Base-by-base conservation (phyloP, 2,888 invertebrate species). In the Drosophila monieri region DNA sequence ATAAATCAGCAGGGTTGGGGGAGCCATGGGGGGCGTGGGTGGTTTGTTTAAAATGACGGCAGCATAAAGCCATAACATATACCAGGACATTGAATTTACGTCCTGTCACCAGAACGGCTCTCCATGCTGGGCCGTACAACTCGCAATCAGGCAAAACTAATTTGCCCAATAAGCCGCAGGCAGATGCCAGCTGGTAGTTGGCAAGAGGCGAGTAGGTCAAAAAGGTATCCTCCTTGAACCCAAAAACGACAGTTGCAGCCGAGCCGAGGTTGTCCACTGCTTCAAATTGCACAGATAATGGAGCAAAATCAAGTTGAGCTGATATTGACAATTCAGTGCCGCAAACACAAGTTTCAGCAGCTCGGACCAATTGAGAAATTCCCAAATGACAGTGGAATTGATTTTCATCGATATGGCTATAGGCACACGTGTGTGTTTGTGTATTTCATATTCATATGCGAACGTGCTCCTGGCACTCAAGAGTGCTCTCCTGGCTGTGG, bases 371-470 rank as follows among this genome's bases (percentile, higher is more conserved):
- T 68, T 68, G 68, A 72, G 73, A 54, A 72, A 72, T 69, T 72
- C 64, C 68, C 68, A 62, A 72, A 72, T 66, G 70, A 67, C 68
- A 71, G 30, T 64, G 46, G 48, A 62, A 77, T 81, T 48, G 59
- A 76, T 62, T 67, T 73, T 47, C 70, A 79, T 79, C 71, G 61
- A 81, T 77, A 51, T 60, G 71, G 48, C 41, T 48, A 32, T 70
- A 39, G 30, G 8, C 51, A 27, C 41, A 32, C 49, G 30, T 41
- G 27, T 65, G 39, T 37, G 27, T 41, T 18, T 30, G 54, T 46
- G 44, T 62, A 56, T 55, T 72, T 74, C 81, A 83, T 83, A 74
- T 79, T 80, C 81, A 86, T 80, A 79, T 76, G 69, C 60, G 57
- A 55, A 75, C 73, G 75, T 79, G 75, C 71, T 61, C 43, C 64